Percentiles rank a stretch among this genome's conserved stretches.
phyloP scores from a whole-genome alignment of 1,140 invertebrate genomes.

The Conus betulinus region DNA sequence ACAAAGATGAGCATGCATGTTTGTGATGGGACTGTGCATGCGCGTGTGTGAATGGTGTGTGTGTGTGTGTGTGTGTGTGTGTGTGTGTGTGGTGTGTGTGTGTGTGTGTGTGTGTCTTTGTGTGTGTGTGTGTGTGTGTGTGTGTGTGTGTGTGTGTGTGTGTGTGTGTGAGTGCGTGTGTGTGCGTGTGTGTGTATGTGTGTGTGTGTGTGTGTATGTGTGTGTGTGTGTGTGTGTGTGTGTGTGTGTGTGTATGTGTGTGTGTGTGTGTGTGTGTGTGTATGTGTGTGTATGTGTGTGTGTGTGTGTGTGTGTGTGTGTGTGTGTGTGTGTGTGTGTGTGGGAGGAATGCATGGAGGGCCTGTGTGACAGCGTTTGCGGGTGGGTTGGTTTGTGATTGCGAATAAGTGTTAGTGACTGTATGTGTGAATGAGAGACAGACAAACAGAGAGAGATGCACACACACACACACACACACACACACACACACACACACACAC shows the following conservation, averaged over 20 bases:
- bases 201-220: conserved; percentile 6
- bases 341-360: no score
- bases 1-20: no score
- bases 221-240: not conserved
- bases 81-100: not conserved
- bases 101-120: not conserved
- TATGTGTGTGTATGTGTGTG: not conserved
- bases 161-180: not conserved
- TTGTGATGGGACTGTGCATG: no score
- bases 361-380: not conserved
- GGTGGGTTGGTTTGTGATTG: conserved; percentile 23
- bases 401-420: conserved; percentile 23
- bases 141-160: not conserved
- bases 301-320: not conserved
- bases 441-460: no score
- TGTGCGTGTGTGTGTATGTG: not conserved
- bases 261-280: not conserved
- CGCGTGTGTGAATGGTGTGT: no score
- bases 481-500: not conserved
- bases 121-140: not conserved
- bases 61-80: no score
- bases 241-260: not conserved
- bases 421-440: not conserved
- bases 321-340: conserved; percentile 9
- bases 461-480: not conserved